Evolutionary conservation across 2,113 vertebrate genomes (phyloP), one percentile per base, ranked within the genome.

Genomic region (Corythaeola cristata): DNA sequence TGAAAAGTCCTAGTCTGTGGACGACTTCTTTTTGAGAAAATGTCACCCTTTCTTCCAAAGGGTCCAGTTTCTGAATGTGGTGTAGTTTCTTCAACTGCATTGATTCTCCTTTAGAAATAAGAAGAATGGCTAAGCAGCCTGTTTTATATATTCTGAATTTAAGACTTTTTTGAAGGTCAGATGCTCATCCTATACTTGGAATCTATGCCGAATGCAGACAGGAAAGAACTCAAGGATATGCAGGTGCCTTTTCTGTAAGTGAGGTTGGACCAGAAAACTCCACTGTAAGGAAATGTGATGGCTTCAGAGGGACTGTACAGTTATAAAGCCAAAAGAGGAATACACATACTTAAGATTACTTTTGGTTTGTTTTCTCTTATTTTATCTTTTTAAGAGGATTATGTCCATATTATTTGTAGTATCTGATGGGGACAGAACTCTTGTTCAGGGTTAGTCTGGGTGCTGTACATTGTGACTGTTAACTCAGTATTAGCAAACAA

Each of bases 1-100:
- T 97, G 96, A 97, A 97, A 97, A 97, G 96, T 97, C 92, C 94
- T 92, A 96, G 93, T 92, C 90, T 96, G 88, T 81, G 76, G 96
- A 96, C 95, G 94, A 96, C 95, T 88, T 95, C 94, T 96, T 93
- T 96, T 82, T 93, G 94, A 96, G 95, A 76, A 96, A 97, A 96
- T 96, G 96, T 97, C 94, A 88, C 94, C 68, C 93, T 96, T 97
- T 97, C 93, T 96, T 97, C 94, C 86, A 92, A 94, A 97, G 95
- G 90, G 93, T 95, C 88, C 77, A 58, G 72, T 89, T 95, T 96
- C 85, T 89, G 93, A 97, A 96, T 93, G 74, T 64, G 66, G 80
- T 60, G 79, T 89, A 94, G 82, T 93, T 94, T 89, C 87, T 92
- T 93, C 92, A 91, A 94, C 94, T 90, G 89, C 92, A 95, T 95